A percentile compares a stretch with the other conserved stretches of the same genome.
These are phyloP conservation scores for Arion vulgaris DNA, from an alignment of 1,140 invertebrate genomes.

Conservation along the genomic window DNA sequence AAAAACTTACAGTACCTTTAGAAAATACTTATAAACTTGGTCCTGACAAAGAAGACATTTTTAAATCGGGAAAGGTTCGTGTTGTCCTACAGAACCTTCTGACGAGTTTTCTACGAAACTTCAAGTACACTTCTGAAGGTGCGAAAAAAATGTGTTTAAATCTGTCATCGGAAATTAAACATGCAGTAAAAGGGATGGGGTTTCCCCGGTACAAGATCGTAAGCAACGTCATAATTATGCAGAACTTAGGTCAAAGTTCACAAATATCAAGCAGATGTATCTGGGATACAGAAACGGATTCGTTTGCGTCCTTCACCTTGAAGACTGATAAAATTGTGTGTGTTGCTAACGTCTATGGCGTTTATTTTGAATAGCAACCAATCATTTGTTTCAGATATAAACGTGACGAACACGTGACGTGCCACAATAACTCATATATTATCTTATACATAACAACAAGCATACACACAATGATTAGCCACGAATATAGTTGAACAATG, in stretches of 20 bases:
- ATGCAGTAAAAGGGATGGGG: conserved; percentile 51
- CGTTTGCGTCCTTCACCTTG: conserved; percentile 58
- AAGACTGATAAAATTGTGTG: conserved; percentile 56
- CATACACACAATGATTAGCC: no score
- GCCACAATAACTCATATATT: no score
- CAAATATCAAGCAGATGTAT: conserved; percentile 58
- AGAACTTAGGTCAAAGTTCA: conserved; percentile 63
- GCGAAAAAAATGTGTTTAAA: conserved; percentile 48
- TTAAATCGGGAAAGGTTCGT: conserved; percentile 3
- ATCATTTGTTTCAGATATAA: no score
- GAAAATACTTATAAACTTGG: conserved; percentile 60
- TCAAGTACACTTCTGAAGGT: conserved; percentile 45
- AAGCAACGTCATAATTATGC: conserved; percentile 62
- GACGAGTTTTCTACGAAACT: conserved; percentile 40
- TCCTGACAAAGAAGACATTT: conserved; percentile 40
- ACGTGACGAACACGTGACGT: no score
- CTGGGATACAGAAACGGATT: conserved; percentile 59
- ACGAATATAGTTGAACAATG: no score
- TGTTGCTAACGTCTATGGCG: conserved; percentile 58
- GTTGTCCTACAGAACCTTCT: conserved; percentile 39
- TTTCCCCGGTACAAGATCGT: conserved; percentile 66
- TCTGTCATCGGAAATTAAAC: conserved; percentile 49
- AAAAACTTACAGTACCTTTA: conserved; percentile 31
- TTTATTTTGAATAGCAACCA: conserved; percentile 69
- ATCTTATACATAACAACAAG: no score